Conservation (phyloP, 2,888 invertebrate genomes). For the Coleophora flavipennella region DNA sequence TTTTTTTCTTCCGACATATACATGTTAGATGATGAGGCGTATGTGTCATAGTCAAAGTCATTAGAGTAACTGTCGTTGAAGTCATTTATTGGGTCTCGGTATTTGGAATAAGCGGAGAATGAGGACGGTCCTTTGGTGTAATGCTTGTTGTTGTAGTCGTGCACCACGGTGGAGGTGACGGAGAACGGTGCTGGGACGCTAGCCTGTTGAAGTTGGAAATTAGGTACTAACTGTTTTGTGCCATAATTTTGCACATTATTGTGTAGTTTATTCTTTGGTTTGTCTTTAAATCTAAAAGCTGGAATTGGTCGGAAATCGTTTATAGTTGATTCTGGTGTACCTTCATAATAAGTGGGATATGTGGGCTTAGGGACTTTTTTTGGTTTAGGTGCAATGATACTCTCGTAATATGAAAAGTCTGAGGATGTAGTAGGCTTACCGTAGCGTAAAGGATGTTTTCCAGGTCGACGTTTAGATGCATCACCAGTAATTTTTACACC, state of each 20-base stretch:
- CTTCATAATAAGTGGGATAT: constrained; percentile 21
- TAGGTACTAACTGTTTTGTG: constrained; percentile 20
- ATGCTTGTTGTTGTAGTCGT: constrained; percentile 37
- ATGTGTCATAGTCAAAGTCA: constrained; percentile 50
- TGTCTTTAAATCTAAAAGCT: constrained; percentile 41
- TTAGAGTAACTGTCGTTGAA: constrained; percentile 44
- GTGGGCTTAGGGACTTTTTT: constrained; percentile 33
- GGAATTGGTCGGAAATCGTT: constrained; percentile 43
- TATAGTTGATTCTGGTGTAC: constrained; percentile 25
- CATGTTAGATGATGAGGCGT: constrained; percentile 47
- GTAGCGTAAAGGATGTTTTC: constrained; percentile 36
- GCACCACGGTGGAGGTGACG: constrained; percentile 49
- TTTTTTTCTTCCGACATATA: constrained; percentile 36
- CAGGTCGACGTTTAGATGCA: constrained; percentile 29
- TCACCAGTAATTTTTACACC: constrained; percentile 39
- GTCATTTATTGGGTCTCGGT: too few species aligned
- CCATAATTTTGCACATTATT: constrained; percentile 23
- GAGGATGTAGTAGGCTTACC: constrained; percentile 32
- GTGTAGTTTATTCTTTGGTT: constrained; percentile 30
- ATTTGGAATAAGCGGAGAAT: not conserved
- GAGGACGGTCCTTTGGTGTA: too few species aligned
- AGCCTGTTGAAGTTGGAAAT: constrained; percentile 35
- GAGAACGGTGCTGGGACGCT: constrained; percentile 44
- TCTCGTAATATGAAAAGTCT: constrained; percentile 60
- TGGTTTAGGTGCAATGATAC: constrained; percentile 38